phyloP scores from a whole-genome alignment of 2,797 vertebrate genomes.

The Sebastes melanostomus region DNA sequence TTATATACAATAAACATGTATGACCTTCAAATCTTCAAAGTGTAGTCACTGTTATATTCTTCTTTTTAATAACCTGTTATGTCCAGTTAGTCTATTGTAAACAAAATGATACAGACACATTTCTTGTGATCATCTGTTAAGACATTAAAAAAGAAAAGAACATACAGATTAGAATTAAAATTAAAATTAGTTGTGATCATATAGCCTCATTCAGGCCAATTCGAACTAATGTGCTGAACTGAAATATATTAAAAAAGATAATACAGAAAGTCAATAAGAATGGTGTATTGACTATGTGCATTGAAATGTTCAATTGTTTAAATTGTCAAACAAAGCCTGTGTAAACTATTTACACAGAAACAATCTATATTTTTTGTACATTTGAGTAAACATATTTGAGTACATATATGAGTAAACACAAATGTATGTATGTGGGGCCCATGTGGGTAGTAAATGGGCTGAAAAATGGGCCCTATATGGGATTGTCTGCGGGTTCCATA shows the following conservation, averaged over 20 bases:
- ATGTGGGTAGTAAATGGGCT: too few species aligned
- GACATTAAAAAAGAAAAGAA: neutral
- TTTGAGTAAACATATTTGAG: too few species aligned
- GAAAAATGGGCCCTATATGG: too few species aligned
- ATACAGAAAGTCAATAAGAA: neutral
- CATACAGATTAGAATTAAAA: neutral
- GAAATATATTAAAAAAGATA: neutral
- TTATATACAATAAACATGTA: neutral
- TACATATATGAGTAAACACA: neutral
- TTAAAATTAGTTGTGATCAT: neutral
- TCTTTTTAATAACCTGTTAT: neutral
- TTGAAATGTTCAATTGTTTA: too few species aligned
- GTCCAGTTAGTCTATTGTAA: neutral
- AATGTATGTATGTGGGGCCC: too few species aligned
- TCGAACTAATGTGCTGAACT: neutral
- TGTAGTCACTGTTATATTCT: neutral
- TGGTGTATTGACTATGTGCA: too few species aligned
- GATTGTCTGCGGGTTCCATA: too few species aligned
- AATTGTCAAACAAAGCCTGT: too few species aligned
- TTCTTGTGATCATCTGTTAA: neutral
- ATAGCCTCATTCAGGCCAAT: neutral
- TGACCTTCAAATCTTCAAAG: neutral
- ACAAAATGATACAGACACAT: neutral
- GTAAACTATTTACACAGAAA: too few species aligned
- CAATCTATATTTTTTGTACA: too few species aligned